Conservation (phyloP, 2,797 vertebrate species). For the Hyperoplus immaculatus region DNA sequence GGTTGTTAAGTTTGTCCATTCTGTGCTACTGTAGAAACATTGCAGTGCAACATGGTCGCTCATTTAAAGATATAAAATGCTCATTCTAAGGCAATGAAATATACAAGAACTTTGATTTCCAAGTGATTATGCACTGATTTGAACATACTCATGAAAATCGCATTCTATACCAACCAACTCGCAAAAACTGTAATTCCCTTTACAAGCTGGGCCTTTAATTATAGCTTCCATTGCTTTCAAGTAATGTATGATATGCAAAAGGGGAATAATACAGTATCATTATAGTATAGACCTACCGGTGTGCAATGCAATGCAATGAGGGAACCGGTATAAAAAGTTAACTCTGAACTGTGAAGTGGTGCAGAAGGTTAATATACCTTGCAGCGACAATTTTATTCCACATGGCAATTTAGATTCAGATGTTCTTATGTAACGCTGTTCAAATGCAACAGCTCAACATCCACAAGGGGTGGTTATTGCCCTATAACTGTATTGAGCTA, state of each 20-base stretch:
- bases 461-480: conserved; percentile 5
- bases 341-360: conserved; percentile 33
- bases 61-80: no score
- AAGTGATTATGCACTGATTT: no score
- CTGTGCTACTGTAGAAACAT: no score
- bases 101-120: no score
- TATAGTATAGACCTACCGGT: not conserved
- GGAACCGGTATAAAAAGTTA: conserved; percentile 37
- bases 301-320: conserved; percentile 24
- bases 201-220: no score
- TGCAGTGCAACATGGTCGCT: no score
- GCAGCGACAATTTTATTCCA: conserved; percentile 37
- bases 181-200: not conserved
- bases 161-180: not conserved
- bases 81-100: no score
- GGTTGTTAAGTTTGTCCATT: no score
- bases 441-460: conserved; percentile 19
- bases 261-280: not conserved
- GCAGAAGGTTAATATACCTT: conserved; percentile 51
- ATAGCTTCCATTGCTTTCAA: not conserved
- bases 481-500: conserved; percentile 21
- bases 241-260: conserved; percentile 15
- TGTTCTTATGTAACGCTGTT: conserved; percentile 52
- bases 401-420: conserved; percentile 57
- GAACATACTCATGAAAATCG: no score